Base-by-base conservation (phyloP, 2,888 invertebrate genomes). In the Hylaea fasciaria region DNA sequence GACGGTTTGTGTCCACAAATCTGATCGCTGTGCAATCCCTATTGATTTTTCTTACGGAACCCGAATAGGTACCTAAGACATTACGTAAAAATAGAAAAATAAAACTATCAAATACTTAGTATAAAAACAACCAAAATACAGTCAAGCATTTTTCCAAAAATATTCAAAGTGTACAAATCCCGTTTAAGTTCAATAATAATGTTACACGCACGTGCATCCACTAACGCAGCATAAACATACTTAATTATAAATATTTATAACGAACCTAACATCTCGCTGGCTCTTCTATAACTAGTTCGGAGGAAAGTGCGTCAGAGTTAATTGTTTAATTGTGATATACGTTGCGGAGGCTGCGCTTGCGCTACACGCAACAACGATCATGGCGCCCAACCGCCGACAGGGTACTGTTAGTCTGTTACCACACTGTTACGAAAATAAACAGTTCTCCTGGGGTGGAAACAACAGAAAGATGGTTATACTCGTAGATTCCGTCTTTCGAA, bases 241-340 rank as follows among this genome's bases (percentile, higher is more conserved):
- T 70, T 77, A 75, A 80, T 78, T 80, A 83, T 76, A 80, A 82
- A 84, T 77, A 74, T 80, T 81, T 74, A 70, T 81, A 81, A 77
- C 77, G 75, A 80, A 80, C 72, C 73, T 64, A 70, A 61, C 73
- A 72, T 79, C 77, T 72, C 66, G 64, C 60, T 40, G 43, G 64
- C 58, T 67, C 63, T 71, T 68, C 81, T 81, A 82, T 82, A 86
- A 86, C 86, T 87, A 85, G 76, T 64, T 64, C 74, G 72, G 73
- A 83, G 80, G 85, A 86, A 86, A 87, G 83, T 83, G 83, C 81
- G 86, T 84, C 85, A 86, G 86, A 88, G 86, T 83, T 84, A 88
- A 87, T 86, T 83, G 81, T 85, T 82, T 86, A 85, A 85, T 85
- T 85, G 81, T 86, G 77, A 83, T 82, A 84, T 80, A 79, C 76